Conservation (phyloP, 2,797 vertebrate genomes). For the Rallus crepitans region DNA sequence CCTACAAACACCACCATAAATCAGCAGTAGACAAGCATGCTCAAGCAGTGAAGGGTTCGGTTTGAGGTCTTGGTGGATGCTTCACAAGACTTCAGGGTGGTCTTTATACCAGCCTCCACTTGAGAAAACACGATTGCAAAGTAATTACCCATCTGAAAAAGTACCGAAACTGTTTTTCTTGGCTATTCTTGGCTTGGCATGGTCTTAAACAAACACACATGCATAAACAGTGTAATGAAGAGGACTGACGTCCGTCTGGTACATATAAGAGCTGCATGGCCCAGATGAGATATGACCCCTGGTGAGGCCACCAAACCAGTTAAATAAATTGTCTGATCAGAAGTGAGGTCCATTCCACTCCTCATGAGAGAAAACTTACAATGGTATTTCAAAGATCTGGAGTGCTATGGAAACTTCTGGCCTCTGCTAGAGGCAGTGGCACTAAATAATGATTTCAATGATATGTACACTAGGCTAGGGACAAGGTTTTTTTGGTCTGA, state of each 20-base stretch:
- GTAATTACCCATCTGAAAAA: background rate
- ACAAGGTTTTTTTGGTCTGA: rapidly evolving
- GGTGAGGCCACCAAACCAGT: background rate
- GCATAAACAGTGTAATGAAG: background rate
- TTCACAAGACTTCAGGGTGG: background rate
- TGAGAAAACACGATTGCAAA: background rate
- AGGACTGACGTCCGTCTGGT: background rate
- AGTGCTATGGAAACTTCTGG: background rate
- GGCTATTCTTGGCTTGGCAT: background rate
- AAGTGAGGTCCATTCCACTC: background rate
- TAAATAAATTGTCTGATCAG: background rate
- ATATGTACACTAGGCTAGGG: background rate
- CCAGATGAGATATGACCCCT: background rate
- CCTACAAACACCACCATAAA: background rate
- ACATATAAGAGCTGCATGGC: background rate
- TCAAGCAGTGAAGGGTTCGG: background rate
- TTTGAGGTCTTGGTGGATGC: background rate
- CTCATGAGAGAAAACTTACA: background rate
- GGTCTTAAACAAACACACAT: background rate
- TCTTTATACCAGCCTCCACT: background rate
- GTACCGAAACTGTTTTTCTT: background rate
- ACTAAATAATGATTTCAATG: background rate
- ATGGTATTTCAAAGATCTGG: background rate
- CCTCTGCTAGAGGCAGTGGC: background rate
- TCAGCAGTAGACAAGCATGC: background rate